phyloP scores from a whole-genome alignment of 2,113 vertebrate species.

The Scomber scombrus region DNA sequence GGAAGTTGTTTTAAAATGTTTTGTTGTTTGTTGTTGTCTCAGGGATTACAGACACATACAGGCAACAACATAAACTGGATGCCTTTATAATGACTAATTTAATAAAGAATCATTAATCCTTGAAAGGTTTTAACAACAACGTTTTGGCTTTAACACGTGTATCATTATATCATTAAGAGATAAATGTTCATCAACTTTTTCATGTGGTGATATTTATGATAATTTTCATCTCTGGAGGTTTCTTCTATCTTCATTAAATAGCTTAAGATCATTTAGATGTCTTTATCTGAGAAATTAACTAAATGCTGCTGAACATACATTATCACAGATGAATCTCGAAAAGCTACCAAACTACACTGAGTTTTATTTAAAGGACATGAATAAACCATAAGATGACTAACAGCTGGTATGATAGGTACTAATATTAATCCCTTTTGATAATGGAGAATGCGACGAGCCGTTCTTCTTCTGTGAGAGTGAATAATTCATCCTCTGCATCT shows the following conservation, averaged over 20 bases:
- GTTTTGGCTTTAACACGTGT: too few species aligned
- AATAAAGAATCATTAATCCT: too few species aligned
- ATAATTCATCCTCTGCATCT: slow-evolving; percentile 53
- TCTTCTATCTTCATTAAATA: too few species aligned
- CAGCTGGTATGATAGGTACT: background rate
- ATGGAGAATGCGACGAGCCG: slow-evolving; percentile 8
- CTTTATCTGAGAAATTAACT: background rate
- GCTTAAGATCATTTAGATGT: background rate
- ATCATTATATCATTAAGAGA: background rate
- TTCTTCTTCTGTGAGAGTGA: slow-evolving; percentile 28
- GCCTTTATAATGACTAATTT: too few species aligned
- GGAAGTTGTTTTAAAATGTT: too few species aligned
- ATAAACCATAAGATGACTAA: slow-evolving; percentile 28
- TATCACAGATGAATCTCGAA: background rate
- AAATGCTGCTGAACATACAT: background rate
- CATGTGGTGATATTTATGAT: background rate
- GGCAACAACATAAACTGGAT: too few species aligned
- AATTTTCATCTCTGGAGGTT: background rate
- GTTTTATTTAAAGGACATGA: slow-evolving; percentile 16
- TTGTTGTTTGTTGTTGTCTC: too few species aligned
- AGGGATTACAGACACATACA: too few species aligned
- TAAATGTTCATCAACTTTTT: background rate
- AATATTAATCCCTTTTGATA: slow-evolving; percentile 22
- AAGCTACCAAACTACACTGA: background rate
- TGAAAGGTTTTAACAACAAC: too few species aligned